These are phyloP conservation scores for Psephotus haematonotus DNA, from an alignment of 2,113 vertebrate species.

Conservation along the genomic window DNA sequence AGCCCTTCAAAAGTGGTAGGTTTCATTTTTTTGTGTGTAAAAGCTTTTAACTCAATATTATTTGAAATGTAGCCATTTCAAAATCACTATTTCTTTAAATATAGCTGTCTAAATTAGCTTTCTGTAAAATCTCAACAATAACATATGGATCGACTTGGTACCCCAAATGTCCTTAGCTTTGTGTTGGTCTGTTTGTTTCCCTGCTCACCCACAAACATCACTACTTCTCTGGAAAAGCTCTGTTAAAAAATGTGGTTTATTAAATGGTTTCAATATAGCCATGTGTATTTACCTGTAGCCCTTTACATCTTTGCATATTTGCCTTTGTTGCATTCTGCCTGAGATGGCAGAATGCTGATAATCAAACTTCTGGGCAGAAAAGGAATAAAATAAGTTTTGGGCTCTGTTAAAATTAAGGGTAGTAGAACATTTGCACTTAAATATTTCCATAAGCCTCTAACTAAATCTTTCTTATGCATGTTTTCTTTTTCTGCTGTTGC, in stretches of 20 bases:
- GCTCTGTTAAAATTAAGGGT: slow-evolving; percentile 12
- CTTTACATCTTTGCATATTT: background rate
- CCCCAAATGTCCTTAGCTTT: background rate
- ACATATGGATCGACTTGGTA: background rate
- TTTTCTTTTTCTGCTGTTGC: slow-evolving; percentile 49
- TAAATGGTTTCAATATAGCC: background rate
- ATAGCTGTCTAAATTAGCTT: background rate
- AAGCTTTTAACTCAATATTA: background rate
- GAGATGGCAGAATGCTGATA: background rate
- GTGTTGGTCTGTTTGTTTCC: background rate
- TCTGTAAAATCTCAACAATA: background rate
- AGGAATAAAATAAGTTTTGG: background rate
- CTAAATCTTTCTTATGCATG: background rate
- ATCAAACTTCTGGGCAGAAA: background rate
- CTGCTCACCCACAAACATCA: background rate
- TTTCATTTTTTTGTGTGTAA: background rate
- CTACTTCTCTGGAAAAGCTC: background rate
- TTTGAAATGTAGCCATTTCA: background rate
- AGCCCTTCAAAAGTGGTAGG: background rate
- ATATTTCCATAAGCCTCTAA: background rate
- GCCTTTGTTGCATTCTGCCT: background rate
- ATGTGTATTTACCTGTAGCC: background rate
- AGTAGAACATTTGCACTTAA: slow-evolving; percentile 40
- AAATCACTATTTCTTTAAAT: background rate
- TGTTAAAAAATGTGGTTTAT: background rate